Evolutionary conservation across 2,113 vertebrate genomes (phyloP).

Genomic region (Gnathonemus longibarbis): DNA sequence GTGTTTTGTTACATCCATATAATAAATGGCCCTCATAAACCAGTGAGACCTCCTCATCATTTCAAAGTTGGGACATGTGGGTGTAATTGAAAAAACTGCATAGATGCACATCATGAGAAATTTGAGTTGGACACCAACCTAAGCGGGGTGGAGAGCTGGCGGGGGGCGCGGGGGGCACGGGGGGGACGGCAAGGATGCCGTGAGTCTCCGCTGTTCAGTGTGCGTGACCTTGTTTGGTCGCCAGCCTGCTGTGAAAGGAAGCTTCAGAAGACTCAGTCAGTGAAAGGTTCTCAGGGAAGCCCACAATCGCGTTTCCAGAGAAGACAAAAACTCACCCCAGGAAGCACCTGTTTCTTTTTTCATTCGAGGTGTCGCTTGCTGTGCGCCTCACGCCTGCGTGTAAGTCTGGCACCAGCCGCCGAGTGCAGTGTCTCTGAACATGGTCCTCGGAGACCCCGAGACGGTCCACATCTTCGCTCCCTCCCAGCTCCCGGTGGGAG

Average conservation of each 20-base stretch:
- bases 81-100: neutral
- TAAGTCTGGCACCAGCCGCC: neutral
- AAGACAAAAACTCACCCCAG: neutral
- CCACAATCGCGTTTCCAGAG: neutral
- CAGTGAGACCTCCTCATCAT: neutral
- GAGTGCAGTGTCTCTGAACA: neutral
- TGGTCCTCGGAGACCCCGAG: neutral
- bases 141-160: neutral
- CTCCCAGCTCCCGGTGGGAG: neutral
- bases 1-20: neutral
- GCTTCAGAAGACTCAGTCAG: neutral
- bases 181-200: neutral
- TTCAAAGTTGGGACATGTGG: neutral
- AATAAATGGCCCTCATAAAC: neutral
- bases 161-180: fast-evolving
- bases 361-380: neutral
- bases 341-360: neutral
- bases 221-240: neutral
- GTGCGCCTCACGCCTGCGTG: neutral
- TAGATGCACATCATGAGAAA: neutral
- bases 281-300: neutral
- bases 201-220: neutral
- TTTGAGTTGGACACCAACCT: neutral
- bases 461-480: neutral
- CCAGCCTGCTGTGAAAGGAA: neutral